Base-by-base conservation (phyloP, 2,888 invertebrate species). In the Megastigmus dorsalis region DNA sequence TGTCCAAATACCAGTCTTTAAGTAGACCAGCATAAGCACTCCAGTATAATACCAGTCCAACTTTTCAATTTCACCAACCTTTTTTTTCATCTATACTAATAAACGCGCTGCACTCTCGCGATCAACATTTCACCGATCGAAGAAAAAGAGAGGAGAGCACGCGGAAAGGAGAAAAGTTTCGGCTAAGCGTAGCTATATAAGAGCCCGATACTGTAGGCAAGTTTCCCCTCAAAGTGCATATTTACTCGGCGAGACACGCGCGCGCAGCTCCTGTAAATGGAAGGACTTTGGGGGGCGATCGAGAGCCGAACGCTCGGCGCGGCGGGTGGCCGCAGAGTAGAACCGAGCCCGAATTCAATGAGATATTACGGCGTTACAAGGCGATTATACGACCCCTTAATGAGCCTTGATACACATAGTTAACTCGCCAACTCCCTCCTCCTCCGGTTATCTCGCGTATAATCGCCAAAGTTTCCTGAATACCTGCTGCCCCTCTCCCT, bases 391-490 rank as follows among this genome's bases (percentile, higher is more conserved):
- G 67, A 10, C 23, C 9, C 4, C 23, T 26, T 70, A 70, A 70
- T 62, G 62, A 70, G 70, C 45, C 41, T 54, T 6, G 52, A 60
- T 41, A 54, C 48, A 38, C 28, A 60, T 38, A 60, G 59, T 69
- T 59, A 50, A 69, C 38, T 60, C 68, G 59, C 26, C 57, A 20
- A 41, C 2, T 45, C 45, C 28, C 33, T 26, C 15, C 20, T 20
- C n/a, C 15, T 10, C n/a, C 15, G 13, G 36, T 20, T 38, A 6
- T 13, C 30, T 20, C 62, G 7, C 45, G 62, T 26, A 26, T 72
- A 72, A 72, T 65, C 63, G 71, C 15, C 23, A 55, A 72, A 72
- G 65, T 72, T 72, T 59, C 50, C 28, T 9, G 9, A 52, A 26
- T 60, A 41, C 54, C 23, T 62, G n/a, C n/a, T n/a, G n/a, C n/a